phyloP scores from a whole-genome alignment of 1,140 invertebrate genomes.

The Dufourea novaeangliae region DNA sequence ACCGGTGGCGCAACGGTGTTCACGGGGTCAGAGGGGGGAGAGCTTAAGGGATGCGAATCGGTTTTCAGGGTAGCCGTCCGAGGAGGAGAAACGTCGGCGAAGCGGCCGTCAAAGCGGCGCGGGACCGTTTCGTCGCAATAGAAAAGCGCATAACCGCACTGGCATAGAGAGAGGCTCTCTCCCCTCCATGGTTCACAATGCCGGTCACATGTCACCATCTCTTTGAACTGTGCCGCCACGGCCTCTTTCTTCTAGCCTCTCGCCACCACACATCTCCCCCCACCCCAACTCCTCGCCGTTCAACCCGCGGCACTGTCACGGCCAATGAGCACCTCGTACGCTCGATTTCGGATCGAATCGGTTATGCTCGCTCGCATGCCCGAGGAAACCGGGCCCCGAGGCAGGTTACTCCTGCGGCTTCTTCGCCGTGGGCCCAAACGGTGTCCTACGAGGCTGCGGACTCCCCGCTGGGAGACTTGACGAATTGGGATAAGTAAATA shows the following conservation, averaged over 20 bases:
- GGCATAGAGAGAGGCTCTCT: conserved; percentile 61
- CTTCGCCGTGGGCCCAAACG: no score
- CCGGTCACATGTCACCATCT: conserved; percentile 72
- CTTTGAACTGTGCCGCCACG: conserved; percentile 68
- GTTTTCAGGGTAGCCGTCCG: conserved; percentile 54
- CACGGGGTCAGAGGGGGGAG: neutral
- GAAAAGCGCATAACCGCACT: conserved; percentile 67
- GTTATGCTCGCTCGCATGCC: conserved; percentile 45
- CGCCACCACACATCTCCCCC: conserved; percentile 53
- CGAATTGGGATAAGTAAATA: no score
- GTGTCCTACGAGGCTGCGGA: no score
- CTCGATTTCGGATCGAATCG: conserved; percentile 65
- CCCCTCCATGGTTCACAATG: conserved; percentile 64
- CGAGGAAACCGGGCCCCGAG: conserved; percentile 4
- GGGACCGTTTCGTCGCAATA: conserved; percentile 63
- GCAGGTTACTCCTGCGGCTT: conserved; percentile 33
- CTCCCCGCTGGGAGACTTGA: no score
- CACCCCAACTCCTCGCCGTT: no score
- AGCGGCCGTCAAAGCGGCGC: conserved; percentile 58
- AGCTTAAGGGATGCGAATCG: conserved; percentile 48
- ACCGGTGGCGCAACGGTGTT: no score
- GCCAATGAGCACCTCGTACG: conserved; percentile 53
- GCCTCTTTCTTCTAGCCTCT: conserved; percentile 61
- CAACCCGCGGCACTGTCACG: conserved; percentile 37
- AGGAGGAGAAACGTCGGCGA: conserved; percentile 55